These are phyloP conservation scores for Pristionchus mayeri DNA, from an alignment of 2,888 invertebrate genomes.

Conservation along the genomic window DNA sequence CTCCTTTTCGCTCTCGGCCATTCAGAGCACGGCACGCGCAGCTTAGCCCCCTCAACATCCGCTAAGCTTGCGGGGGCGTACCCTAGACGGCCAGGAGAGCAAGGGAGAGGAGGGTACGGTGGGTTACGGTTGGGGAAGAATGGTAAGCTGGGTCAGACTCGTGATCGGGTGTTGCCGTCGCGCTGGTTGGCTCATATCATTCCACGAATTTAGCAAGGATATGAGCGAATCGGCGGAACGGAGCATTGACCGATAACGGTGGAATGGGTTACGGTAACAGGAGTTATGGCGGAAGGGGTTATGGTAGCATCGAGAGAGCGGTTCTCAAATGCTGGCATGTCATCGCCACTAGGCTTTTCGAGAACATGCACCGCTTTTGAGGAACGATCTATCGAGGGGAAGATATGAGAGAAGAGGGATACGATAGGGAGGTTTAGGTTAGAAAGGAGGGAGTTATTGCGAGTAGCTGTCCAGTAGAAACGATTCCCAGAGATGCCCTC, in stretches of 20 bases:
- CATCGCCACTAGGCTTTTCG: neutral
- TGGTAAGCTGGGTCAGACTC: neutral
- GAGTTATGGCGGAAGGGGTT: neutral
- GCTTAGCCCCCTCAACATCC: neutral
- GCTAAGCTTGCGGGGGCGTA: conserved; percentile 20
- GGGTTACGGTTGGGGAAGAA: neutral
- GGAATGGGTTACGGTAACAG: neutral
- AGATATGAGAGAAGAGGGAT: neutral
- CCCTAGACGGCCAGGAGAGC: conserved; percentile 41
- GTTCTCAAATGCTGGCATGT: neutral
- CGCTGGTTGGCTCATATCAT: conserved; percentile 22
- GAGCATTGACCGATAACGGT: neutral
- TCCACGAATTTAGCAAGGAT: conserved; percentile 28
- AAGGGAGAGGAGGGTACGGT: neutral
- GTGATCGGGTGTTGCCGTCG: conserved; percentile 10
- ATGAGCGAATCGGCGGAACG: conserved; percentile 25
- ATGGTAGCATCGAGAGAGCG: neutral
- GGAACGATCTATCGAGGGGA: neutral
- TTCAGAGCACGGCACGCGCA: neutral
- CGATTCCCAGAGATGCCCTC: conserved; percentile 22
- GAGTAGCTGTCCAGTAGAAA: conserved; percentile 15
- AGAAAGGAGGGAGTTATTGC: neutral
- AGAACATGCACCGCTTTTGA: conserved; percentile 1
- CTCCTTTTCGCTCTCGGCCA: neutral
- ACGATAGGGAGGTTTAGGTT: neutral